phyloP scores from a whole-genome alignment of 2,888 invertebrate genomes.

The Eristalis pertinax region DNA sequence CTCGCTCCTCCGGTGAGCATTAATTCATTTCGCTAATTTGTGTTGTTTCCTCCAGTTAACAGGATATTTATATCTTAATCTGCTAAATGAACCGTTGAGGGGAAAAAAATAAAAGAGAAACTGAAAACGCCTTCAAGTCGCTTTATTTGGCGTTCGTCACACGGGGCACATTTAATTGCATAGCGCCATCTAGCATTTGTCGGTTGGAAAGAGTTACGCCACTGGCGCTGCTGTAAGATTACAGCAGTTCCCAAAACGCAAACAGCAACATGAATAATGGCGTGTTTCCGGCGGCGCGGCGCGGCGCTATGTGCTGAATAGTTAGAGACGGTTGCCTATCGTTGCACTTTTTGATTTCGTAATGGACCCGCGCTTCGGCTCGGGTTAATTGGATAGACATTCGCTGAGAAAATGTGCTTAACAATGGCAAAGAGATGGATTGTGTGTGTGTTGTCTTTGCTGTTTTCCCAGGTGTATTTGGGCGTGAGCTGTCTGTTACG shows the following conservation, averaged over 20 bases:
- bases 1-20: not conserved
- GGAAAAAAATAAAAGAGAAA: not conserved
- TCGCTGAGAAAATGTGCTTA: conserved; percentile 20
- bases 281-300: conserved; percentile 1
- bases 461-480: not conserved
- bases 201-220: not conserved
- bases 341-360: conserved; percentile 42
- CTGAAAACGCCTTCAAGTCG: not conserved
- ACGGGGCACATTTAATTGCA: not conserved
- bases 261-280: conserved; percentile 28
- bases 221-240: conserved; percentile 3
- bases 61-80: not conserved
- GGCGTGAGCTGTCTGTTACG: conserved; percentile 7
- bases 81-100: not conserved
- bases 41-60: not conserved
- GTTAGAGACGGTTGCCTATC: conserved; percentile 12
- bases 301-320: not conserved
- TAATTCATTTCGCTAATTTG: not conserved
- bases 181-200: conserved; percentile 25
- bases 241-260: not conserved
- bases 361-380: conserved; percentile 16
- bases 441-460: not conserved
- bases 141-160: not conserved
- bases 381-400: conserved; percentile 23
- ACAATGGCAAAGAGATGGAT: not conserved